phyloP scores from a whole-genome alignment of 2,888 invertebrate species.

The Drosophila picticornis region DNA sequence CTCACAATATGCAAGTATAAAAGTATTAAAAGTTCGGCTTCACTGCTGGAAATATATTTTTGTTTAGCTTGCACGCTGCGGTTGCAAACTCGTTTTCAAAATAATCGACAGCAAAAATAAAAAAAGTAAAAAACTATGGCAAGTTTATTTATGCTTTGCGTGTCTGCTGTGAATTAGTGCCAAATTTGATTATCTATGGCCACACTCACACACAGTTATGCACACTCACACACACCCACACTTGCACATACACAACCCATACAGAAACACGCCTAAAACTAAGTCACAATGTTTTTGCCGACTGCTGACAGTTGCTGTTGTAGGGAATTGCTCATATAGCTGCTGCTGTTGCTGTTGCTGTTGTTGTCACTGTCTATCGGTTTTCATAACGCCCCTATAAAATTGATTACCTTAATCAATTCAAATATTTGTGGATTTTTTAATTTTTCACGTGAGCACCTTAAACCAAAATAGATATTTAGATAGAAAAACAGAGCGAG shows the following conservation, averaged over 20 bases:
- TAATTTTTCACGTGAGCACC: constrained; percentile 40
- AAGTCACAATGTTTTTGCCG: constrained; percentile 63
- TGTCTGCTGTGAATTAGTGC: constrained; percentile 81
- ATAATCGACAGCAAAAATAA: constrained; percentile 41
- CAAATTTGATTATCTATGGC: constrained; percentile 80
- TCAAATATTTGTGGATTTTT: constrained; percentile 62
- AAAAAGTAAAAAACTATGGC: constrained; percentile 62
- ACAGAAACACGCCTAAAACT: constrained; percentile 67
- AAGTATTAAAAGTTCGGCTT: constrained; percentile 8
- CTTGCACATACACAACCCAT: constrained; percentile 21
- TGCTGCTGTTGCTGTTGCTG: constrained; percentile 30
- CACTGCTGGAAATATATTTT: constrained; percentile 22
- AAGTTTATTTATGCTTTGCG: constrained; percentile 81
- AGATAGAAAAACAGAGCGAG: too few relatives aligned
- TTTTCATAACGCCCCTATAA: constrained; percentile 56
- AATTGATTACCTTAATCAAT: constrained; percentile 78
- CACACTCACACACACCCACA: constrained; percentile 17
- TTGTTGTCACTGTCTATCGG: constrained; percentile 25
- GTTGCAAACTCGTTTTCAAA: constrained; percentile 56
- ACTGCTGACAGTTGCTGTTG: constrained; percentile 37
- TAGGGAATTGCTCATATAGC: constrained; percentile 24
- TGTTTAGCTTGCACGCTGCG: constrained; percentile 54
- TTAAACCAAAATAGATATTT: neutral
- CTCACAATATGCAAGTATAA: constrained; percentile 1
- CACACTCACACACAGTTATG: constrained; percentile 48